Base-by-base conservation (phyloP, 2,797 vertebrate species). In the Microctenopoma stevenorrisi region DNA sequence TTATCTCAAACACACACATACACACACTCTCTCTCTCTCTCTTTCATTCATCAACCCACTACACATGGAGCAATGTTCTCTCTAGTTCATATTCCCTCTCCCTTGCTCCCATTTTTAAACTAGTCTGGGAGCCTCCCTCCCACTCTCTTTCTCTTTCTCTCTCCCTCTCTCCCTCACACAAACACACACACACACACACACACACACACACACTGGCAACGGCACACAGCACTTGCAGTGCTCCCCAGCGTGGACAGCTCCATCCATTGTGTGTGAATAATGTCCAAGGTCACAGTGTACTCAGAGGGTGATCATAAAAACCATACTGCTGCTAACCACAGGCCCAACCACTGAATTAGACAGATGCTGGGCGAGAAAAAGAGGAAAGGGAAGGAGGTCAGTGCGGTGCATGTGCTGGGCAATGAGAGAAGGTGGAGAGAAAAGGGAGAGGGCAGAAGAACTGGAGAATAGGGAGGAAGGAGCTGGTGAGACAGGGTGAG, bases 221-320 rank as follows among this genome's bases (percentile, higher is more conserved):
- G 51, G 83, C 84, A 81, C 85, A 86, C 84, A 83, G 88, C 82
- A 72, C 76, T 87, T 75, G 63, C 63, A 54, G 78, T 18, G 47
- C 75, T 86, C 74, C 81, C 75, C 33, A 22, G 78, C 66, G 88
- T 78, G 85, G 90, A 91, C 88, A 92, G 90, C 89, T 86, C 88
- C 89, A 91, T 91, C 88, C 78, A 89, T 88, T 90, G 88, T 92
- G 85, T 88, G 88, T 90, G 90, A 92, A 88, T 90, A 90, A 91
- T 92, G 87, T 90, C 87, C 90, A 92, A 92, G 91, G 90, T 92
- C 90, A 88, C 76, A 65, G 83, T 90, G 88, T 87, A 88, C 88
- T 89, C 87, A 89, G 89, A 89, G 88, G 90, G 88, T 89, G 90
- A 92, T 92, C 89, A 92, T 92, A 90, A 92, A 92, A 92, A 89